Evolutionary conservation across 1,140 invertebrate genomes (phyloP), one percentile per base, ranked within the genome.

Genomic region (Ceratitis capitata): DNA sequence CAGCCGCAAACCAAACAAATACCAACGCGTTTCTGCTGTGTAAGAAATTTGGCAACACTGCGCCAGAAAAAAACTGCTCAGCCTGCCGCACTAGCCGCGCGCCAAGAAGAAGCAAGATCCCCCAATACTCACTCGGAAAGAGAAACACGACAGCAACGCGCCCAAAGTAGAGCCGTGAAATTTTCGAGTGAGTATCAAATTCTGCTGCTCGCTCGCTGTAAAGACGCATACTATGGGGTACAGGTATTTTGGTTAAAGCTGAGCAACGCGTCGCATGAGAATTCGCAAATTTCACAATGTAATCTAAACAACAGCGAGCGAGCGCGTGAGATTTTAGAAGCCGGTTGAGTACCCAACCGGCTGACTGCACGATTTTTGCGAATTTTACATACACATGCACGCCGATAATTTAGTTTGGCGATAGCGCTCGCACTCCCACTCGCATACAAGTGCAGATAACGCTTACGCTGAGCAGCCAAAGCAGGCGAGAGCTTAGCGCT

Each of bases 41-140:
- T 42, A 78, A n/a, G 69, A 78, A 78, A 78, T 78, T 78, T 78
- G 69, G 69, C 69, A 78, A 78, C 69, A 78, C 42, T 78, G 69
- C 69, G n/a, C n/a, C 39, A 35, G 69, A 78, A 78, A 74, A 78
- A 78, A 78, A 35, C 23, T 7, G 69, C 39, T 78, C 69, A 12
- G n/a, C 14, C 32, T 12, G 10, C 56, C 56, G 51, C 51, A 10
- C 4, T 4, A 10, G 19, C n/a, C 56, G 56, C 26, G 45, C 56
- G 19, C 35, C 35, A 12, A 35, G 16, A 26, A 19, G 39, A 23
- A 32, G 23, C 19, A 78, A 78, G 69, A 78, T 78, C 69, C 35
- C 69, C 69, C 69, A 78, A 78, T 26, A n/a, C 69, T 26, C 16
- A 42, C 12, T 61, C 12, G 39, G 0, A 39, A 78, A n/a, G n/a